Evolutionary conservation across 2,888 invertebrate genomes (phyloP).

Genomic region (Hylaea fasciaria): DNA sequence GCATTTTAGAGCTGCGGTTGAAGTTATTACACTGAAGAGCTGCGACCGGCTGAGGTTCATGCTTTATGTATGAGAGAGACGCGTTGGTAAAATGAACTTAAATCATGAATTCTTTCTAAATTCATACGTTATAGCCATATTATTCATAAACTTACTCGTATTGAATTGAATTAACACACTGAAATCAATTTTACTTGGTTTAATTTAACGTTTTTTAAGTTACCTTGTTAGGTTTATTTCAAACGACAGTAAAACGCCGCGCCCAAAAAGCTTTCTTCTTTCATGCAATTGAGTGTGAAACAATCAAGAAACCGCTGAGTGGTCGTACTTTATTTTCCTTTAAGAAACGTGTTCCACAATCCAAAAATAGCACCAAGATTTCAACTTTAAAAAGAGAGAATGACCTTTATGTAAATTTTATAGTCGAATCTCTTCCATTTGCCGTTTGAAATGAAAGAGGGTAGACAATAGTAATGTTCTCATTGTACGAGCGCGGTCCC

Average conservation of each 20-base stretch:
- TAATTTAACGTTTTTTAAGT: too few species aligned
- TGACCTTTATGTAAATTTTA: conserved; percentile 66
- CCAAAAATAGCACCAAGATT: conserved; percentile 42
- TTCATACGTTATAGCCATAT: conserved; percentile 44
- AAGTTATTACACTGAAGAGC: conserved; percentile 42
- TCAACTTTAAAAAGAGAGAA: conserved; percentile 54
- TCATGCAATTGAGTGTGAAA: conserved; percentile 22
- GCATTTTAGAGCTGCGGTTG: conserved; percentile 42
- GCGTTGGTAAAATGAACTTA: conserved; percentile 52
- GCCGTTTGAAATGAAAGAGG: conserved; percentile 55
- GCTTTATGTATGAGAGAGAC: conserved; percentile 63
- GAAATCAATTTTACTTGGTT: too few species aligned
- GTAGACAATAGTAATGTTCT: conserved; percentile 55
- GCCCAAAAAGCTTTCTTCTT: not conserved
- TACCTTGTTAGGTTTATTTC: too few species aligned
- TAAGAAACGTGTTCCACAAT: conserved; percentile 25
- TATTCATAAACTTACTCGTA: not conserved
- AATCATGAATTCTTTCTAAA: conserved; percentile 48
- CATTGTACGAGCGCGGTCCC: conserved; percentile 49
- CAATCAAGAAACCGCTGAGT: conserved; percentile 29
- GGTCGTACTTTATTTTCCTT: conserved; percentile 31
- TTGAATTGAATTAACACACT: too few species aligned
- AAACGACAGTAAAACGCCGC: too few species aligned
- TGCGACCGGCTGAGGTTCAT: conserved; percentile 49
- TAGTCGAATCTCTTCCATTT: conserved; percentile 53